Evolutionary conservation across 2,888 invertebrate genomes (phyloP).

Genomic region (Cybosia mesomella): DNA sequence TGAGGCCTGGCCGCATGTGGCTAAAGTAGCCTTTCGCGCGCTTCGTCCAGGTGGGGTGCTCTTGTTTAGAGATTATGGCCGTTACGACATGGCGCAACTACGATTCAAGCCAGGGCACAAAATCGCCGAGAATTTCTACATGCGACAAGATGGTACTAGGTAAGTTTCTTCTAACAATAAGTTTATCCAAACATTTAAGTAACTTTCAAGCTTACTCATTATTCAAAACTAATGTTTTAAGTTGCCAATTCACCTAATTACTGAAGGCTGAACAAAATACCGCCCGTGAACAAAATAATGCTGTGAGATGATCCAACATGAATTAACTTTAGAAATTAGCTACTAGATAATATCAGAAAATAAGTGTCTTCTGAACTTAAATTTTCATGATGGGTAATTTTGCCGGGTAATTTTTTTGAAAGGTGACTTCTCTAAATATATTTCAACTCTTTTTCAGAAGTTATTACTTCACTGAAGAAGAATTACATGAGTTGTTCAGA

Average conservation of each 20-base stretch:
- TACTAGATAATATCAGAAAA: no score
- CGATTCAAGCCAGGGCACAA: constrained; percentile 97
- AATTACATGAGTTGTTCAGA: constrained; percentile 89
- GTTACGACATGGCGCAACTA: constrained; percentile 98
- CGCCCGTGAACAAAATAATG: no score
- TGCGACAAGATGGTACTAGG: constrained; percentile 98
- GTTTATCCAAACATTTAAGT: not conserved
- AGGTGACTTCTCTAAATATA: not conserved
- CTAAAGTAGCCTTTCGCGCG: constrained; percentile 88
- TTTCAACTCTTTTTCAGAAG: constrained; percentile 79
- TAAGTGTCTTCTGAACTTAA: no score
- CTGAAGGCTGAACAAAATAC: no score
- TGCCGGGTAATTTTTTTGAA: not conserved
- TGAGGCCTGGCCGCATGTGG: constrained; percentile 89
- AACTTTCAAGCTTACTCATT: no score
- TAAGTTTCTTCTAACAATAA: constrained; percentile 53
- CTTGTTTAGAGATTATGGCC: constrained; percentile 97
- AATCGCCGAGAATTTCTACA: constrained; percentile 96
- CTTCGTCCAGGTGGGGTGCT: constrained; percentile 93
- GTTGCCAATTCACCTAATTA: no score
- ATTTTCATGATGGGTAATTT: no score
- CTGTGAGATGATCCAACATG: no score
- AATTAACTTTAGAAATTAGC: no score
- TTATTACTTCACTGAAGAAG: constrained; percentile 93
- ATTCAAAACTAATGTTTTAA: no score